A percentile compares a stretch with the other conserved stretches of the same genome.
Conservation (phyloP, 2,888 invertebrate species). For the Stegophylla sp. region DNA sequence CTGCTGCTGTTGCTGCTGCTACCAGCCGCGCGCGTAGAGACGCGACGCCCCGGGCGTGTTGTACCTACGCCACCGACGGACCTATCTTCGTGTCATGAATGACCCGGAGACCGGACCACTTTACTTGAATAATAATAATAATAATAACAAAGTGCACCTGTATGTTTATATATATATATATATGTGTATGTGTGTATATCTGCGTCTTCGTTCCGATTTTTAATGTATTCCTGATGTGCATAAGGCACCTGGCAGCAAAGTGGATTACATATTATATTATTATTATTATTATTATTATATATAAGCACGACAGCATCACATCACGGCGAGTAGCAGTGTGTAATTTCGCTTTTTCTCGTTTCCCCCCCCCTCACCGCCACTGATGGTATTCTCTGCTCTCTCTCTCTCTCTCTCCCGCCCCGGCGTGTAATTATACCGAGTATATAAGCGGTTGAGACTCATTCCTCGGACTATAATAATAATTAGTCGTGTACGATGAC, state of each 20-base stretch:
- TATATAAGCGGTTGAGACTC: conserved; percentile 40
- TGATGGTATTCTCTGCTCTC: background rate
- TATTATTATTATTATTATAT: no score
- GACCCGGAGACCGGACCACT: conserved; percentile 54
- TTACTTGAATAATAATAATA: conserved; percentile 53
- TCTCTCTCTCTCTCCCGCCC: background rate
- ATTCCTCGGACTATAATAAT: conserved; percentile 16
- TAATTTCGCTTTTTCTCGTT: conserved; percentile 48
- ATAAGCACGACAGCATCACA: conserved; percentile 15
- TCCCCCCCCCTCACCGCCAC: background rate
- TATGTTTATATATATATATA: no score
- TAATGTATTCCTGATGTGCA: conserved; percentile 58
- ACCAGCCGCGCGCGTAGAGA: background rate
- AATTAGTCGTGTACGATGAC: conserved; percentile 18
- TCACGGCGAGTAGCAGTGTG: background rate
- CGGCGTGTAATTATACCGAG: conserved; percentile 34
- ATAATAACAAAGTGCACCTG: no score
- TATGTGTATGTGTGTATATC: no score
- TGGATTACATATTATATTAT: conserved; percentile 14
- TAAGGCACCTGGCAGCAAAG: conserved; percentile 56
- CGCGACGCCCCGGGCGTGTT: conserved; percentile 50
- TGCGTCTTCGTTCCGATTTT: conserved; percentile 12
- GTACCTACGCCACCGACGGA: conserved; percentile 24
- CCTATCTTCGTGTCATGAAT: conserved; percentile 56
- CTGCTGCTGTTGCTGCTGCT: background rate